Base-by-base conservation (phyloP, 2,888 invertebrate species). In the Nezara viridula region DNA sequence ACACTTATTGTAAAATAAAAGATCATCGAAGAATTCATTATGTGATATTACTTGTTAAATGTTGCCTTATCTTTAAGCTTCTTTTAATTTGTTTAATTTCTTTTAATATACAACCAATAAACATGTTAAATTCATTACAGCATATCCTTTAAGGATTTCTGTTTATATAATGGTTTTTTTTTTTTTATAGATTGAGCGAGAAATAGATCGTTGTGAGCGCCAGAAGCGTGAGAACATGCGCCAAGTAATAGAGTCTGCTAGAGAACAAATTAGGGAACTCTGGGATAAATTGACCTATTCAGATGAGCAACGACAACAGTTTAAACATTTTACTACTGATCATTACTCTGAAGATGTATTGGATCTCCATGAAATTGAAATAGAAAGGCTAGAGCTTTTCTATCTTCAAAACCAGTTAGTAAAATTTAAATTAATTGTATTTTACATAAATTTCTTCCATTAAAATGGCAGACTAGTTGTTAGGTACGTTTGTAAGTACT, bases 251-350 rank as follows among this genome's bases (percentile, higher is more conserved):
- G 94, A 94, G 0, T 95, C 96, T 92, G 93, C 96, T 3, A 95
- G 98, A 40, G 93, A 94, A 0, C 96, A 98, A 92, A 94, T 98
- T 60, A 93, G 93, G 89, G 93, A 94, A 19, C 95, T 96, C 94
- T 98, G 98, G 98, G 95, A 96, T 89, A 94, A 95, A 90, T 96
- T 97, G 88, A 95, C 96, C 92, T 96, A 95, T 92, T 94, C 95
- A 0, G 94, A 94, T 60, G 92, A 93, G 0, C 94, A 96, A 91
- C 94, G 95, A 14, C 94, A 94, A 32, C 93, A 94, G 90, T 97
- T 96, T 92, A 92, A 94, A 0, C 95, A 95, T 90, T 96, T 95
- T 92, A 93, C 94, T 91, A 94, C 95, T 91, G 95, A 96, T 77
- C 94, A 95, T 81, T 97, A 95, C 92, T 96, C 96, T 0, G 98